Percentiles rank a stretch among this genome's conserved stretches.
phyloP scores from a whole-genome alignment of 2,797 vertebrate species.

The Karalla daura region DNA sequence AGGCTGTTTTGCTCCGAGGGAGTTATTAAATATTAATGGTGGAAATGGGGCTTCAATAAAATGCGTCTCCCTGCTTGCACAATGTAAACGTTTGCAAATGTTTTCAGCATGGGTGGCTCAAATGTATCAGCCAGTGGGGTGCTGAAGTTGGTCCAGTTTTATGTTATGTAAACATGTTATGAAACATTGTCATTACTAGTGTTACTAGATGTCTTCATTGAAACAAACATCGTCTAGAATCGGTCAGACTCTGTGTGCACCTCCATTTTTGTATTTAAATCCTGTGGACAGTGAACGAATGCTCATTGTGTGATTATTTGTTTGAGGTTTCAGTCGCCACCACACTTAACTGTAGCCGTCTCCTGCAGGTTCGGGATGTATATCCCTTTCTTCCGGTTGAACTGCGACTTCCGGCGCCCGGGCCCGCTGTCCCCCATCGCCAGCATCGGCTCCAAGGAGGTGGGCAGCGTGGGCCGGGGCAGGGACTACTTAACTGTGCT shows the following conservation, averaged over 20 bases:
- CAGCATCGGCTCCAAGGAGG: constrained; percentile 90
- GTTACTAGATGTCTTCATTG: no score
- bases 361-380: constrained; percentile 95
- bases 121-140: background rate
- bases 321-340: background rate
- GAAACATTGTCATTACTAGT: no score
- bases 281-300: no score
- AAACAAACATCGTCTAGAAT: no score
- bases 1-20: background rate
- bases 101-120: background rate
- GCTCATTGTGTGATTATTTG: no score
- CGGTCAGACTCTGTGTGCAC: no score
- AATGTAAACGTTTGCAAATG: background rate
- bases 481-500: constrained; percentile 93
- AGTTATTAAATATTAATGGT: constrained; percentile 25
- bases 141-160: background rate
- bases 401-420: constrained; percentile 88
- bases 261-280: no score
- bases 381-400: constrained; percentile 95
- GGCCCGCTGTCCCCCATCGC: constrained; percentile 89
- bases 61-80: background rate
- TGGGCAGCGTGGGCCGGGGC: constrained; percentile 80
- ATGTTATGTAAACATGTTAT: background rate
- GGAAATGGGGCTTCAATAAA: background rate
- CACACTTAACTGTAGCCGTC: background rate